Evolutionary conservation across 2,113 vertebrate species (phyloP).

Genomic region (Clupea harengus): DNA sequence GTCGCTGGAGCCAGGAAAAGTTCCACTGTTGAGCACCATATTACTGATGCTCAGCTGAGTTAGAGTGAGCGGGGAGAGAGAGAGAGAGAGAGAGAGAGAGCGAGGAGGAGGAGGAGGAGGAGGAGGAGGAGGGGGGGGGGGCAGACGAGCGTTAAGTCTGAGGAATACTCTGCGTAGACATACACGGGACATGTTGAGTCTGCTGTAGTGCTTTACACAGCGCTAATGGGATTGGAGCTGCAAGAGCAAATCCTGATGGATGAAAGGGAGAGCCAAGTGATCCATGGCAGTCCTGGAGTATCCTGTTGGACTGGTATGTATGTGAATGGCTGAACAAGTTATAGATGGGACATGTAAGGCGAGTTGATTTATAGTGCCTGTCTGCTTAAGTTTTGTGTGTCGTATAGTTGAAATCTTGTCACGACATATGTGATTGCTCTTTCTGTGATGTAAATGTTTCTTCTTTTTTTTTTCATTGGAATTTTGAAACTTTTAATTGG

Average conservation of each 20-base stretch:
- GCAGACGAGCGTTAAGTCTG: background rate
- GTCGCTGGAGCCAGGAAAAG: slow-evolving; percentile 21
- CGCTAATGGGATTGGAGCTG: slow-evolving; percentile 40
- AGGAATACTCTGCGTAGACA: background rate
- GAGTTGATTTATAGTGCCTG: slow-evolving; percentile 21
- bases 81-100: background rate
- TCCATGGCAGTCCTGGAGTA: background rate
- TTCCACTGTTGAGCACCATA: slow-evolving; percentile 39
- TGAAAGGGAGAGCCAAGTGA: slow-evolving; percentile 23
- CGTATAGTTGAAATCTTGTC: background rate
- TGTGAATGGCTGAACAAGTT: background rate
- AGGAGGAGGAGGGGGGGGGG: background rate
- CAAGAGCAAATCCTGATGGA: slow-evolving; percentile 27
- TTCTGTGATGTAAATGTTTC: background rate
- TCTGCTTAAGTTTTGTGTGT: background rate
- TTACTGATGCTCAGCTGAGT: slow-evolving; percentile 56
- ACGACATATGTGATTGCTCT: background rate
- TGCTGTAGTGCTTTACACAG: slow-evolving; percentile 40
- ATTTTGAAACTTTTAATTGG: too few species aligned
- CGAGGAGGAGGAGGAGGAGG: slow-evolving; percentile 11
- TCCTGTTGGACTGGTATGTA: background rate
- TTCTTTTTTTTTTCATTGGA: too few species aligned
- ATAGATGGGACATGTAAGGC: background rate
- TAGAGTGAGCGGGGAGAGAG: background rate
- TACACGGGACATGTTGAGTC: slow-evolving; percentile 25